Conservation (phyloP, 2,888 invertebrate genomes). For the Oscheius sp. region DNA sequence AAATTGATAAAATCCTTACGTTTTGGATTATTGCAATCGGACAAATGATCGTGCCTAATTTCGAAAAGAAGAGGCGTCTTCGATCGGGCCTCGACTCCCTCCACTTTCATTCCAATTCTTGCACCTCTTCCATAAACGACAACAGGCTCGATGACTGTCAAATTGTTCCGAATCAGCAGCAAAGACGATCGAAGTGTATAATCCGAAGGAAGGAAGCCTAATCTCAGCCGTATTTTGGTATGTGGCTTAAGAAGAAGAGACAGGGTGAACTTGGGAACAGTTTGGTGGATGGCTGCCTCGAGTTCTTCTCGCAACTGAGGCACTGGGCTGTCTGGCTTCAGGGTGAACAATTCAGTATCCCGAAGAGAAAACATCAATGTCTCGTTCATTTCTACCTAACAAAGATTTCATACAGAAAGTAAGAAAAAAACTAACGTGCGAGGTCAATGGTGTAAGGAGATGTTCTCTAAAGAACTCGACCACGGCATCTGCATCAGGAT, state of each 20-base stretch:
- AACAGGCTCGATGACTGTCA: constrained; percentile 89
- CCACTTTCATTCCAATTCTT: constrained; percentile 83
- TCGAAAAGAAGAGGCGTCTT: constrained; percentile 83
- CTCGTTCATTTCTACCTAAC: constrained; percentile 74
- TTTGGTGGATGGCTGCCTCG: constrained; percentile 67
- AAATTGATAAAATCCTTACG: constrained; percentile 73
- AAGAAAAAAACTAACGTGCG: constrained; percentile 43
- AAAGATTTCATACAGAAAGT: constrained; percentile 39
- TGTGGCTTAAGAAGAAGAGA: constrained; percentile 79
- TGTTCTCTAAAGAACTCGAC: constrained; percentile 73
- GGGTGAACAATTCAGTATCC: constrained; percentile 71
- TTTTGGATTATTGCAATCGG: constrained; percentile 78
- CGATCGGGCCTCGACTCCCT: constrained; percentile 60
- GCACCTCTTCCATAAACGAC: constrained; percentile 87
- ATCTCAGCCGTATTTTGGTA: constrained; percentile 75
- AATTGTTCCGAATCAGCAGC: constrained; percentile 84
- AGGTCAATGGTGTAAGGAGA: constrained; percentile 48
- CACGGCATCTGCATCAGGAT: constrained; percentile 79
- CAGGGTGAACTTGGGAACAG: constrained; percentile 74
- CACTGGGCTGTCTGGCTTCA: constrained; percentile 73
- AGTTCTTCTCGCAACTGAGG: constrained; percentile 74
- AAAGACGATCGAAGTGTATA: constrained; percentile 75
- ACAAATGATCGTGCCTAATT: constrained; percentile 80
- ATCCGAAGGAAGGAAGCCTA: constrained; percentile 76
- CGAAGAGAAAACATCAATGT: constrained; percentile 75